Evolutionary conservation across 1,140 invertebrate species (phyloP).

Genomic region (Leptinotarsa texana): DNA sequence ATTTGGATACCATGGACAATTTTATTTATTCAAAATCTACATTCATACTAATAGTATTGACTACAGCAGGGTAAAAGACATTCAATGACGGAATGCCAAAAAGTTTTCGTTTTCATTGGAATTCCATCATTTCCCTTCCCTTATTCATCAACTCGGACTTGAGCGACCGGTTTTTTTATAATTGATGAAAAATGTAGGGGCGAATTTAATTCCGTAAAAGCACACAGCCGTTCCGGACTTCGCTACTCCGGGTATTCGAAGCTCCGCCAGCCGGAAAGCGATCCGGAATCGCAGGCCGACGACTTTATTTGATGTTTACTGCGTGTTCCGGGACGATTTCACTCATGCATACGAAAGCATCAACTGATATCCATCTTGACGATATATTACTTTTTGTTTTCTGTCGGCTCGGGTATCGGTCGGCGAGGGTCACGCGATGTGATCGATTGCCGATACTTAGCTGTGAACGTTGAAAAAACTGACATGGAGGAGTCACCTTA

Average conservation of each 20-base stretch:
- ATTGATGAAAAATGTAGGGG: constrained; percentile 1
- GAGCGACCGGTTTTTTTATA: background rate
- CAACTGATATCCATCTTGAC: constrained; percentile 32
- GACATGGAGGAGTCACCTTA: no score
- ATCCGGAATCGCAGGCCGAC: constrained; percentile 33
- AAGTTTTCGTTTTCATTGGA: no score
- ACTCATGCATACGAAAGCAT: constrained; percentile 40
- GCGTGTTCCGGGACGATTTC: constrained; percentile 33
- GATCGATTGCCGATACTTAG: background rate
- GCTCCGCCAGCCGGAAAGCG: constrained; percentile 25
- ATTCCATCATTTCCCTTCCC: no score
- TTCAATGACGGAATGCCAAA: no score
- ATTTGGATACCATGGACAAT: no score
- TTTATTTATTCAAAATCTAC: no score
- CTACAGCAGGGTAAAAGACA: no score
- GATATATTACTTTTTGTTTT: constrained; percentile 10
- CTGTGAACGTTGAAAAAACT: no score
- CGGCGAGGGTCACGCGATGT: background rate
- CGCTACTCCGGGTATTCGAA: constrained; percentile 15
- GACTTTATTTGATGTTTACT: constrained; percentile 41
- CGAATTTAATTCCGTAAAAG: constrained; percentile 24
- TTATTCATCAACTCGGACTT: background rate
- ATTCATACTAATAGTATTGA: no score
- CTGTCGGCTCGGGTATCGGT: constrained; percentile 3
- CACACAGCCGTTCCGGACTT: constrained; percentile 14